phyloP scores from a whole-genome alignment of 2,113 vertebrate species.

The Rhineura floridana region DNA sequence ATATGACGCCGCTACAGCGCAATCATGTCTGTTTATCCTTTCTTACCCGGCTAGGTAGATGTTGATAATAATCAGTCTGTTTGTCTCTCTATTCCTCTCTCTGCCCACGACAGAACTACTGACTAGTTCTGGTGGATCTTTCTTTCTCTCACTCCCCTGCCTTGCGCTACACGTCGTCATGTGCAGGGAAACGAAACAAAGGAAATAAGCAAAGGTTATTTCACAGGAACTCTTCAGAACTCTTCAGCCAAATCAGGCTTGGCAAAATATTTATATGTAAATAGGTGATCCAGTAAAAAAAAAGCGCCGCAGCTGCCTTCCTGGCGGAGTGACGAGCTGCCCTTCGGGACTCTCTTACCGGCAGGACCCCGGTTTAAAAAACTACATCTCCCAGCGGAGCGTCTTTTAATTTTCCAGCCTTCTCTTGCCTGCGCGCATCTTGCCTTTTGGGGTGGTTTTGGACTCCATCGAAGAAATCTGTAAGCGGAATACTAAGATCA shows the following conservation, averaged over 20 bases:
- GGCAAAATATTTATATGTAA: constrained; percentile 73
- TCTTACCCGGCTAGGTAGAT: not conserved
- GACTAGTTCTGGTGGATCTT: not conserved
- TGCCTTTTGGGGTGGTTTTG: too few species aligned
- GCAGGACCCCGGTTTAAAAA: constrained; percentile 34
- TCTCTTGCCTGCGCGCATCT: not conserved
- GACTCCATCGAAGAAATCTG: not conserved
- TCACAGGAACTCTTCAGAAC: constrained; percentile 63
- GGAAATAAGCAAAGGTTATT: constrained; percentile 63
- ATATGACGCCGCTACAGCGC: too few species aligned
- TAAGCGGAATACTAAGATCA: not conserved
- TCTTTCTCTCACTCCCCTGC: not conserved
- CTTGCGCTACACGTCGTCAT: constrained; percentile 28
- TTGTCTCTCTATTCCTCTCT: constrained; percentile 29
- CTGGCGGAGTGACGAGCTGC: constrained; percentile 37
- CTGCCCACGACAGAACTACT: not conserved
- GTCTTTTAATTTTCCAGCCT: not conserved
- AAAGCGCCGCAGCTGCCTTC: constrained; percentile 51
- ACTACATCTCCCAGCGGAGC: not conserved
- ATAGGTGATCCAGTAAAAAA: constrained; percentile 68
- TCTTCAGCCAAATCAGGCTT: constrained; percentile 60
- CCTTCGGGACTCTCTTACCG: constrained; percentile 13
- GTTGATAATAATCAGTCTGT: constrained; percentile 44
- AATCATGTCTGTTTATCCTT: constrained; percentile 33
- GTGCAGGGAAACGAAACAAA: constrained; percentile 62